A percentile compares a stretch with the other conserved stretches of the same genome.
Conservation (phyloP, 2,888 invertebrate species). For the Phlogophora meticulosa region DNA sequence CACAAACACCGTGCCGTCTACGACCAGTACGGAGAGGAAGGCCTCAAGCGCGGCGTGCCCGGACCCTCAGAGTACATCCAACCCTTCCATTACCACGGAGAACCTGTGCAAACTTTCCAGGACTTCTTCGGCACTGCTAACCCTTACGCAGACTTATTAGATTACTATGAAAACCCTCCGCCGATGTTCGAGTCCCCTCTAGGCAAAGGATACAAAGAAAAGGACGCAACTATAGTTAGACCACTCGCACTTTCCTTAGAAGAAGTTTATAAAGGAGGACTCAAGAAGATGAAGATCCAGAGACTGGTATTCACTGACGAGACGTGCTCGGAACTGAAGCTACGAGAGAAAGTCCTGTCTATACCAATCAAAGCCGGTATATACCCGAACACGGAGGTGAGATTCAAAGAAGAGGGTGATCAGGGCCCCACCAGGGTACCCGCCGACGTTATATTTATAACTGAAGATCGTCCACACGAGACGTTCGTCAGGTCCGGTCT, state of each 20-base stretch:
- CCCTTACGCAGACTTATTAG: conserved; percentile 95
- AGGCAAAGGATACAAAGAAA: conserved; percentile 92
- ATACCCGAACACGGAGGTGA: conserved; percentile 93
- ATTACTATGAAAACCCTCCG: conserved; percentile 92
- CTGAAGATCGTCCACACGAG: conserved; percentile 93
- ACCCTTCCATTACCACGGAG: conserved; percentile 95
- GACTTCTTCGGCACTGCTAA: conserved; percentile 96
- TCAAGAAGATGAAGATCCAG: conserved; percentile 96
- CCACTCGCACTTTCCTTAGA: conserved; percentile 89
- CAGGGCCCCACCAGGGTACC: conserved; percentile 94
- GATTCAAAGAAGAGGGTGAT: conserved; percentile 95
- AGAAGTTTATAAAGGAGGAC: conserved; percentile 93
- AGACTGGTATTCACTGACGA: conserved; percentile 93
- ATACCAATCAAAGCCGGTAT: conserved; percentile 95
- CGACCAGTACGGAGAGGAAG: conserved; percentile 97
- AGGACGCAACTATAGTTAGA: conserved; percentile 87
- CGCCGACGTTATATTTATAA: conserved; percentile 94
- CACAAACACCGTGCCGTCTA: conserved; percentile 94
- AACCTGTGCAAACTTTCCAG: conserved; percentile 93
- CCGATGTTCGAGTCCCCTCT: conserved; percentile 92
- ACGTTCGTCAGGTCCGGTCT: conserved; percentile 92
- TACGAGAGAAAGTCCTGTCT: conserved; percentile 94
- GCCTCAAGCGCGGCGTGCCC: conserved; percentile 95
- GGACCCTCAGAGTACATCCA: conserved; percentile 92
- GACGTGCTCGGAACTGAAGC: conserved; percentile 91